These are phyloP conservation scores for Nanorana parkeri DNA, from an alignment of 2,113 vertebrate species.

Conservation along the genomic window DNA sequence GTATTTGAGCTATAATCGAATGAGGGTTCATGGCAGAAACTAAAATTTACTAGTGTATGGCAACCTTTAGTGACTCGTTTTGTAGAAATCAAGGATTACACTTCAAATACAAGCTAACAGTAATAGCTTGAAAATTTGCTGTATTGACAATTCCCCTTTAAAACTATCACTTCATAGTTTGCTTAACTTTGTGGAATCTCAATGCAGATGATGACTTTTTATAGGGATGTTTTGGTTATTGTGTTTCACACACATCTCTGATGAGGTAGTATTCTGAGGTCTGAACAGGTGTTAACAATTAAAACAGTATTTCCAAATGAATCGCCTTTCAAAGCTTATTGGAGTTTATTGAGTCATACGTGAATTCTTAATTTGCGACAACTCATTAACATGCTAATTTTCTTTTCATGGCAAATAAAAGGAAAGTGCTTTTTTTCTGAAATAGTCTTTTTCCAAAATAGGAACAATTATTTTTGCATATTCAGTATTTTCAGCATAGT, in stretches of 20 bases:
- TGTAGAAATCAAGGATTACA: too few species aligned
- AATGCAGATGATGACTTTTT: neutral
- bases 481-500: neutral
- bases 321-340: conserved; percentile 31
- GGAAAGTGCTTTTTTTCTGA: neutral
- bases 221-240: conserved; percentile 18
- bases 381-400: conserved; percentile 25
- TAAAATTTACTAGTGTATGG: too few species aligned
- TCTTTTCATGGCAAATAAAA: neutral
- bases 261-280: conserved; percentile 10
- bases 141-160: neutral
- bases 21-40: too few species aligned
- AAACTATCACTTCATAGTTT: neutral
- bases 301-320: conserved; percentile 39
- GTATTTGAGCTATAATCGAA: too few species aligned
- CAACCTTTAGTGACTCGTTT: too few species aligned
- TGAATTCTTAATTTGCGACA: conserved; percentile 19
- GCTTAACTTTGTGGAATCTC: neutral
- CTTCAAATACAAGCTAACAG: too few species aligned
- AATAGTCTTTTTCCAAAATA: neutral
- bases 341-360: conserved; percentile 28
- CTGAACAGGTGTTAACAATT: conserved; percentile 45
- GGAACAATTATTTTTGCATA: neutral
- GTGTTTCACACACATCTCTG: neutral
- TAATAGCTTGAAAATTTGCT: too few species aligned